Percentiles rank a stretch among this genome's conserved stretches.
Evolutionary conservation across 1,140 invertebrate genomes (phyloP).

Genomic region (Diachasmimorpha longicaudata): DNA sequence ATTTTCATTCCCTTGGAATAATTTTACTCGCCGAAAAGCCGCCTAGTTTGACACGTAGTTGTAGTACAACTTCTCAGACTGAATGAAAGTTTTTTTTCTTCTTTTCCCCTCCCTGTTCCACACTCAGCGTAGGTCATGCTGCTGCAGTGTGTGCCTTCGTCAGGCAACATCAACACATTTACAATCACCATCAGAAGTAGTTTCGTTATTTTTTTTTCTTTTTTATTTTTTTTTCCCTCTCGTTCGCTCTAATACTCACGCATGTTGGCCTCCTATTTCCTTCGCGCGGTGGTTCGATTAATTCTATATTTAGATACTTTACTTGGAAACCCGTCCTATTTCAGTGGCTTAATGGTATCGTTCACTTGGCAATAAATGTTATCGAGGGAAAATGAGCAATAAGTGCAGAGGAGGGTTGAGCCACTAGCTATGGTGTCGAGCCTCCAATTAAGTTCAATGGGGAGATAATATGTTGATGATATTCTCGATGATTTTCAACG

Average conservation of each 20-base stretch:
- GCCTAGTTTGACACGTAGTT: background rate
- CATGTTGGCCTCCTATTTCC: background rate
- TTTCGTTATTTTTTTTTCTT: background rate
- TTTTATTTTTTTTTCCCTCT: background rate
- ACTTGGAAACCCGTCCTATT: conserved; percentile 56
- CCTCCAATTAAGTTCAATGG: background rate
- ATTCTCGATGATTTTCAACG: background rate
- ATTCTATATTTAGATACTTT: conserved; percentile 53
- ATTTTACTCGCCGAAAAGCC: background rate
- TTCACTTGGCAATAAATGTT: conserved; percentile 3
- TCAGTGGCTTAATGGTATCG: conserved; percentile 33
- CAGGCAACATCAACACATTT: background rate
- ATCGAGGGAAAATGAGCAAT: background rate
- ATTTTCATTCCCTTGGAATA: background rate
- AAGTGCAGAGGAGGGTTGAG: background rate
- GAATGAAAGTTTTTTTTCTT: background rate
- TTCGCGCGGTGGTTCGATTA: background rate
- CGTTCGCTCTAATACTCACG: background rate
- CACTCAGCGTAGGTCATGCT: background rate
- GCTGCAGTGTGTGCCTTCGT: background rate
- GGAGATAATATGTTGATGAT: background rate
- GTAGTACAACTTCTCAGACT: background rate
- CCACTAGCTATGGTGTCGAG: background rate
- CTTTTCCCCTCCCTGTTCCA: background rate
- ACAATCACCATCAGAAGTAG: background rate